phyloP scores from a whole-genome alignment of 2,888 invertebrate species.

The Erebia aethiops region DNA sequence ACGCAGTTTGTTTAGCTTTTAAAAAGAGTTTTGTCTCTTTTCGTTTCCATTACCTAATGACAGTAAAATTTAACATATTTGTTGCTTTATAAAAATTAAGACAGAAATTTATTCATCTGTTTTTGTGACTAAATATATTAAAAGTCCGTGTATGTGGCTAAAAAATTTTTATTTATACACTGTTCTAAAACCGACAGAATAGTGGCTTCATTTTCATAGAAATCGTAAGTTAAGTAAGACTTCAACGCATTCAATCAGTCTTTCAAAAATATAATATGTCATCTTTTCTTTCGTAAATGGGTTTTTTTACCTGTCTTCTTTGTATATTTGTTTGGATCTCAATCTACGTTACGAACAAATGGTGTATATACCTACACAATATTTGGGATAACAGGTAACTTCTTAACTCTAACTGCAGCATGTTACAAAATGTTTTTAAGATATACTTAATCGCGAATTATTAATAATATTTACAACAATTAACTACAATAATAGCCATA shows the following conservation, averaged over 20 bases:
- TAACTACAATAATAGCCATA: no score
- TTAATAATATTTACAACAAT: no score
- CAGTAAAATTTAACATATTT: not conserved
- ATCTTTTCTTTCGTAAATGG: not conserved
- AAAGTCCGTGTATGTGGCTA: not conserved
- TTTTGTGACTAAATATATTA: not conserved
- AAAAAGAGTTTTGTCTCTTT: not conserved
- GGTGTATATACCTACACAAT: slow-evolving; percentile 1
- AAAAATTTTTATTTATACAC: not conserved
- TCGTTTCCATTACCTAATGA: not conserved
- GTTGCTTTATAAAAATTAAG: not conserved
- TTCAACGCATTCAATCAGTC: no score
- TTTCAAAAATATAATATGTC: not conserved
- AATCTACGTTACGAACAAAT: not conserved
- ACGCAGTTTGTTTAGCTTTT: not conserved
- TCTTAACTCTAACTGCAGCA: not conserved
- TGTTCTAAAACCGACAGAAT: slow-evolving; percentile 1
- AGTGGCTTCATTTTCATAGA: no score
- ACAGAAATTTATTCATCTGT: not conserved
- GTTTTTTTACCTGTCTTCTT: not conserved
- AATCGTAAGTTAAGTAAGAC: no score
- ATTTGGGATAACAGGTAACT: slow-evolving; percentile 19
- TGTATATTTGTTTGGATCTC: not conserved
- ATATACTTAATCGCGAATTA: no score
- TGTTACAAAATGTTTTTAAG: not conserved